Percentiles rank a stretch among this genome's conserved stretches.
Evolutionary conservation across 2,797 vertebrate species (phyloP).

Genomic region (Microchirus variegatus): DNA sequence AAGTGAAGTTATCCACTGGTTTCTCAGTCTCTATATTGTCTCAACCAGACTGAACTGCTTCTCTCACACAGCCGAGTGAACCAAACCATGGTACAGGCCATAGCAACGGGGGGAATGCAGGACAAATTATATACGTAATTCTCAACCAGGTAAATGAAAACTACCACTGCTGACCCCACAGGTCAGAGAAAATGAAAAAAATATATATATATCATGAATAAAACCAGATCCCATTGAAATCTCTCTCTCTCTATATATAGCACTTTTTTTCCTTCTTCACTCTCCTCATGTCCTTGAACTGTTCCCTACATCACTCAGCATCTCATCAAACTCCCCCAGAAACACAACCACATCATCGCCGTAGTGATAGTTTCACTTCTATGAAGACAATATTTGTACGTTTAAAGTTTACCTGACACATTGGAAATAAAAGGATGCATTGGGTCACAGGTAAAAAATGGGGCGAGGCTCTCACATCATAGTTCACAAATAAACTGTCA

Average conservation of each 20-base stretch:
- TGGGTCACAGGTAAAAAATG: neutral
- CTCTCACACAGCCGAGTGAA: conserved; percentile 84
- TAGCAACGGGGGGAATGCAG: conserved; percentile 86
- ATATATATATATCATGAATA: conserved; percentile 37
- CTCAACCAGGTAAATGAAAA: conserved; percentile 81
- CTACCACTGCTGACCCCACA: conserved; percentile 51
- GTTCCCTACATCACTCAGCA: conserved; percentile 37
- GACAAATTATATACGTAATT: conserved; percentile 88
- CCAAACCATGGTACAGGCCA: conserved; percentile 85
- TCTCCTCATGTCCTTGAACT: conserved; percentile 53
- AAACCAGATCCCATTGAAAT: conserved; percentile 43
- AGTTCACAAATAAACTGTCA: neutral
- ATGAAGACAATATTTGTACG: neutral
- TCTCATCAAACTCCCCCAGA: conserved; percentile 16
- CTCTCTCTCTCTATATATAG: conserved; percentile 20
- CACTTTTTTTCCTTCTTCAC: conserved; percentile 51
- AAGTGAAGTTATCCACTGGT: conserved; percentile 52
- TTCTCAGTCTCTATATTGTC: conserved; percentile 67
- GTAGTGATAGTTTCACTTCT: no score
- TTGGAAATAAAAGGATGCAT: neutral
- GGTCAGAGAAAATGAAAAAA: conserved; percentile 43
- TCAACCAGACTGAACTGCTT: conserved; percentile 82
- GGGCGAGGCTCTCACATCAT: neutral
- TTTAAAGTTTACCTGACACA: neutral
- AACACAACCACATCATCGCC: no score